phyloP scores from a whole-genome alignment of 2,888 invertebrate species.

The Saturnia pavonia region DNA sequence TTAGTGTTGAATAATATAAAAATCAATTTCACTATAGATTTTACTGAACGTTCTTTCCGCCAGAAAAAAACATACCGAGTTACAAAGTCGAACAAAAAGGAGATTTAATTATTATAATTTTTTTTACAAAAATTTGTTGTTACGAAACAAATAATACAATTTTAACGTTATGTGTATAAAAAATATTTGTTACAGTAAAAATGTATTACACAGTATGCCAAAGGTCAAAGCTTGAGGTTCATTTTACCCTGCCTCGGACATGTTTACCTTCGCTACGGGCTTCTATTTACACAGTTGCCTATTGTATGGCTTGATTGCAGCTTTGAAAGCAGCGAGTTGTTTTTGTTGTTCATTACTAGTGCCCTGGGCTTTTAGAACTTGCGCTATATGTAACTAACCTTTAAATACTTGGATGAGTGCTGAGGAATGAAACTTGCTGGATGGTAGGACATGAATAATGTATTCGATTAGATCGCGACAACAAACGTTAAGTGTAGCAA shows the following conservation, averaged over 20 bases:
- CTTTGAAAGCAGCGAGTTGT: conserved; percentile 17
- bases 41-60: too few species aligned
- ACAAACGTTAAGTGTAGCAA: too few species aligned
- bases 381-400: background rate
- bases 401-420: too few species aligned
- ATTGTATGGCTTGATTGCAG: conserved; percentile 22
- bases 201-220: background rate
- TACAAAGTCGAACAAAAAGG: too few species aligned
- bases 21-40: too few species aligned
- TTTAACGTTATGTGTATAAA: too few species aligned
- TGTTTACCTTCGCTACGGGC: background rate
- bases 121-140: background rate
- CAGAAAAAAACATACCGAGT: too few species aligned
- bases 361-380: conserved; percentile 7
- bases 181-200: background rate
- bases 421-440: too few species aligned
- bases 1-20: too few species aligned
- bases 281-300: conserved; percentile 14
- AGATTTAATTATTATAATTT: too few species aligned
- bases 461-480: too few species aligned
- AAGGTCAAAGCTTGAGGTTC: conserved; percentile 1
- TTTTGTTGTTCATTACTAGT: conserved; percentile 19
- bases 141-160: background rate
- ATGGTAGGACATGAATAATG: too few species aligned
- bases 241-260: conserved; percentile 9